Conservation (phyloP, 2,113 vertebrate genomes). For the Podarcis raffonei region DNA sequence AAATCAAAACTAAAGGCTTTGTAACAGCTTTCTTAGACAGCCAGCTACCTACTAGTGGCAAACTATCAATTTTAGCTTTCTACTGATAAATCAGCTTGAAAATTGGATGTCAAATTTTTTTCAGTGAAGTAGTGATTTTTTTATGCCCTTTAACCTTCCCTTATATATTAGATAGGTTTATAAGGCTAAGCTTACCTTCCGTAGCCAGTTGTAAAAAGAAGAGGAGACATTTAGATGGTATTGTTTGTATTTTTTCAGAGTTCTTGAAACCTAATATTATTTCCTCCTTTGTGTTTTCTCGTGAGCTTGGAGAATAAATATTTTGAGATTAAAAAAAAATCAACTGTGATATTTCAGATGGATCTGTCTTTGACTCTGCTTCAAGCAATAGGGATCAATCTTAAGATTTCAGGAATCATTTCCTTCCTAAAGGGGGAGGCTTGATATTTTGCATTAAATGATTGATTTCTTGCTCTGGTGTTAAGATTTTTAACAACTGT, state of each 20-base stretch:
- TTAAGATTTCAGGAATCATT: constrained; percentile 44
- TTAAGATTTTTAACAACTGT: constrained; percentile 36
- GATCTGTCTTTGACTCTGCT: constrained; percentile 35
- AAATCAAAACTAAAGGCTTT: constrained; percentile 95
- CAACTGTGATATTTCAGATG: constrained; percentile 26
- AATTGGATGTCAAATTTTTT: constrained; percentile 98
- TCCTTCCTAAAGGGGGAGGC: constrained; percentile 35
- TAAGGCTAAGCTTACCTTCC: constrained; percentile 88
- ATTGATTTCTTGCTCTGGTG: constrained; percentile 55
- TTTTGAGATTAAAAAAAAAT: constrained; percentile 34
- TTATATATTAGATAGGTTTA: constrained; percentile 91
- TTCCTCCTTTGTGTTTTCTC: background rate
- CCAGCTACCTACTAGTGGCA: constrained; percentile 91
- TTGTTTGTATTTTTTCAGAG: constrained; percentile 66
- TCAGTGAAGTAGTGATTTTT: constrained; percentile 86
- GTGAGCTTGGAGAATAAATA: constrained; percentile 22
- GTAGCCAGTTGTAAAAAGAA: constrained; percentile 76
- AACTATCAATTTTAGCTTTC: constrained; percentile 98
- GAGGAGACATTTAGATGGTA: constrained; percentile 76
- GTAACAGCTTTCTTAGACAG: constrained; percentile 93
- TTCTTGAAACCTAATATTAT: constrained; percentile 26
- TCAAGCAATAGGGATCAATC: constrained; percentile 23
- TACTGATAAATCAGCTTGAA: constrained; percentile 99
- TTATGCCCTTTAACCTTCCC: constrained; percentile 84
- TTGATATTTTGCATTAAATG: background rate